A percentile compares a stretch with the other conserved stretches of the same genome.
phyloP scores from a whole-genome alignment of 2,113 vertebrate species.

The Forbesichthys papilliferus region DNA sequence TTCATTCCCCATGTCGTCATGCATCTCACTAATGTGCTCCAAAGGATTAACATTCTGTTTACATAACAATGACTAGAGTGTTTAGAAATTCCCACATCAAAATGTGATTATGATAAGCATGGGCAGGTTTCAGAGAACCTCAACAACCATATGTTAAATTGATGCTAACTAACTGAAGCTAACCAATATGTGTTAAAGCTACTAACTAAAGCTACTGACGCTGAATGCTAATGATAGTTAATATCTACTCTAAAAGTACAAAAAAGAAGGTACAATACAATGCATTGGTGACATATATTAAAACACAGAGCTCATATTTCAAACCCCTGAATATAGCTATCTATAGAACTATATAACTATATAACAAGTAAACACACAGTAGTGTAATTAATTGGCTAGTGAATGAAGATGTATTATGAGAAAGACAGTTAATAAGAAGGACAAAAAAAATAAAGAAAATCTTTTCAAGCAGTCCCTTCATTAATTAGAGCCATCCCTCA shows the following conservation, averaged over 20 bases:
- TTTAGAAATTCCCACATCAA: conserved; percentile 48
- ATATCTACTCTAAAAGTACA: neutral
- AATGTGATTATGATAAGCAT: conserved; percentile 46
- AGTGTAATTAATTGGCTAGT: too few species aligned
- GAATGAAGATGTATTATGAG: too few species aligned
- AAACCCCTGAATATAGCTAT: too few species aligned
- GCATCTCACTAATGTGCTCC: conserved; percentile 36
- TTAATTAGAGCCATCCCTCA: neutral
- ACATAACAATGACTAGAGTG: conserved; percentile 62
- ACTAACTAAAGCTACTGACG: too few species aligned
- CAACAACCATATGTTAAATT: conserved; percentile 9
- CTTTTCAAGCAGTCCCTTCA: too few species aligned
- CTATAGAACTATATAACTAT: neutral
- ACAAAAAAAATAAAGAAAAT: too few species aligned
- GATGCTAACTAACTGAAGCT: neutral
- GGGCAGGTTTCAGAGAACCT: conserved; percentile 32
- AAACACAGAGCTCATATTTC: neutral
- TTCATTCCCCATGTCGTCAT: conserved; percentile 64
- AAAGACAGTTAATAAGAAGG: too few species aligned
- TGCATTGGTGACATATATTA: neutral
- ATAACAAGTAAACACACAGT: conserved; percentile 13
- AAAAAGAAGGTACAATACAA: neutral
- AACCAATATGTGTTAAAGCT: too few species aligned
- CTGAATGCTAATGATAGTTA: neutral
- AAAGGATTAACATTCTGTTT: conserved; percentile 69